phyloP scores from a whole-genome alignment of 2,888 invertebrate species.

The Crocallis elinguaria region DNA sequence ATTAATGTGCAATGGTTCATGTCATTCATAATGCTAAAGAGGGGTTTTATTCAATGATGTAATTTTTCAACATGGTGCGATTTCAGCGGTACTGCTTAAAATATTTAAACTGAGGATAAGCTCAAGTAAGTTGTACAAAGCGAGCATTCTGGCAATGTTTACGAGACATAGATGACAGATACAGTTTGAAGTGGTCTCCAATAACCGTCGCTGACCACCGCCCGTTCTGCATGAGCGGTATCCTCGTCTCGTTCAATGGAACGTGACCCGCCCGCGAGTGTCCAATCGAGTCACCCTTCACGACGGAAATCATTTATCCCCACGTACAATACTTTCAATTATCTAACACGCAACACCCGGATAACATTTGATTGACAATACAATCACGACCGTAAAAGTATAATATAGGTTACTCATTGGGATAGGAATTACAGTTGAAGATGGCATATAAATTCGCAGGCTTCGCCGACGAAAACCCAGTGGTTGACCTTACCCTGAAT shows the following conservation, averaged over 20 bases:
- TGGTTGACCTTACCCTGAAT: slow-evolving; percentile 44
- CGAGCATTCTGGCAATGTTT: slow-evolving; percentile 5
- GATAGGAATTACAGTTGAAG: slow-evolving; percentile 9
- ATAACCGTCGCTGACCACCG: slow-evolving; percentile 38
- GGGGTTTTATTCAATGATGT: not conserved
- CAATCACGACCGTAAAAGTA: slow-evolving; percentile 13
- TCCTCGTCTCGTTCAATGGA: slow-evolving; percentile 69
- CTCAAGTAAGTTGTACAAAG: no score
- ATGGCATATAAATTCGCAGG: slow-evolving; percentile 8
- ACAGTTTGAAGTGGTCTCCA: slow-evolving; percentile 33
- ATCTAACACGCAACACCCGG: slow-evolving; percentile 36
- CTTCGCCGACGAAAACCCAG: slow-evolving; percentile 22
- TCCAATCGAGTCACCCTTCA: slow-evolving; percentile 61
- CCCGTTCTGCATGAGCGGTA: slow-evolving; percentile 70
- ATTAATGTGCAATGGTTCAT: not conserved
- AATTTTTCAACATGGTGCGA: not conserved
- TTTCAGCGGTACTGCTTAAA: not conserved
- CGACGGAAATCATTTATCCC: slow-evolving; percentile 57
- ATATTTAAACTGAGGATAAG: no score
- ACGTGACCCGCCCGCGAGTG: slow-evolving; percentile 70
- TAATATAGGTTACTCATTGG: not conserved
- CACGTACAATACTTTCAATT: slow-evolving; percentile 45
- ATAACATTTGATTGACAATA: slow-evolving; percentile 25
- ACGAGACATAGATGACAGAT: slow-evolving; percentile 34
- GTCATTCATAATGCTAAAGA: not conserved